Evolutionary conservation across 2,888 invertebrate species (phyloP), one percentile per base, ranked within the genome.

Genomic region (Hipparchia semele): DNA sequence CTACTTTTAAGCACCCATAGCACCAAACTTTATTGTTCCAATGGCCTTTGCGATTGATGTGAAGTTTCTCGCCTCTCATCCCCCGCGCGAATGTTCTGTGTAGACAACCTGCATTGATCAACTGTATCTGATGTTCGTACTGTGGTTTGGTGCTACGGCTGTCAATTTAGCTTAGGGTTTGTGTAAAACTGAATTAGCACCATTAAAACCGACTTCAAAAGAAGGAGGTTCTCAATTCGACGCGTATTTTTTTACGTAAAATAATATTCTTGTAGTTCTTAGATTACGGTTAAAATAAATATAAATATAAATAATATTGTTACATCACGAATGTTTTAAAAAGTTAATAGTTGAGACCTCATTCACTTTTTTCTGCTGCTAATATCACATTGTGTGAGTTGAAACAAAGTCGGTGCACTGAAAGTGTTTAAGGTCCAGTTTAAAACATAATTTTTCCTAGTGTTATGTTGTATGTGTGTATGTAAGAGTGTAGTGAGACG

Each of bases 391-490:
- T 23, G 39, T 39, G 12, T 45, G 7, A 46, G n/a, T 39, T 4
- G 9, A 45, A 53, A 23, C 23, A 8, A 33, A 65, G 33, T 49
- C 10, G n/a, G 13, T 13, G 64, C 13, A 39, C 51, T 65, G 51
- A 65, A 65, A 65, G 51, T 51, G 53, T 13, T 33, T 53, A 53
- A 64, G 64, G 23, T 51, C 64, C 49, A 51, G 51, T 13, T 9
- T 51, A 51, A 51, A 33, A 64, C 13, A 10, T 64, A 64, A 64
- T 23, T 33, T 60, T 33, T 53, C 33, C 53, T 65, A 65, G 65
- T 53, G 65, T 65, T 65, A 53, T 33, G 39, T 1, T 65, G 65
- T 65, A 65, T 53, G 53, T 65, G 64, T 65, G 51, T 65, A 51
- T 23, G 13, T 10, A 39, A 39, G 39, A 39, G 39, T 39, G 39